Base-by-base conservation (phyloP, 2,888 invertebrate genomes). In the Halocaridina rubra region DNA sequence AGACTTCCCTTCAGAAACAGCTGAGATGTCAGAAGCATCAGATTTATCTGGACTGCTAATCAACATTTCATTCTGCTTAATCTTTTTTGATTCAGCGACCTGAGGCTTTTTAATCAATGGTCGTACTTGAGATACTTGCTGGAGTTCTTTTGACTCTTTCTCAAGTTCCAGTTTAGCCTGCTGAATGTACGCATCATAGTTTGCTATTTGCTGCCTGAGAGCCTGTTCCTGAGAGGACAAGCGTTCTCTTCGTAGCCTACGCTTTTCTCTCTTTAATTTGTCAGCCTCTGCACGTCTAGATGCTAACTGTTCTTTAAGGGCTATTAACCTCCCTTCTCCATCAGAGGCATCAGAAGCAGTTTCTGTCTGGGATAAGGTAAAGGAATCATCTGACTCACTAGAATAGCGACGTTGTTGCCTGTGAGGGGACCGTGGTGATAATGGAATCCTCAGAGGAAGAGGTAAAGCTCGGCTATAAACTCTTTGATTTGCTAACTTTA, bases 271-370 rank as follows among this genome's bases (percentile, higher is more conserved):
- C 88, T 91, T 91, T 71, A 93, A 90, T 84, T 90, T 90, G 79
- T 92, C 92, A 19, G 92, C 92, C 89, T 92, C 92, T 33, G 90
- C 89, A 89, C 92, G 91, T 10, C 92, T 89, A 16, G 91, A 89
- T n/a, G 90, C 90, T 27, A 93, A 90, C 88, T 93, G 92, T 84
- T 93, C 92, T 79, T 91, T 91, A 81, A 93, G 90, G 24, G 92
- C 92, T 76, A 91, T 89, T 74, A 93, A 91, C 24, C 92, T 89
- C 4, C 91, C 91, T 89, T 93, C 92, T 53, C 92, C 90, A 88
- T 93, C 92, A 89, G 92, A 92, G 46, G 91, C 90, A 89, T 93
- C 93, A 7, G 92, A 92, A 61, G 91, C 90, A 2, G 92, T 91
- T 89, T 92, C 92, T 91, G 69, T 86, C 64, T 89, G 89, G n/a